Evolutionary conservation across 1,140 invertebrate genomes (phyloP), one percentile per base, ranked within the genome.

Genomic region (Leptinotarsa undecemlineata): DNA sequence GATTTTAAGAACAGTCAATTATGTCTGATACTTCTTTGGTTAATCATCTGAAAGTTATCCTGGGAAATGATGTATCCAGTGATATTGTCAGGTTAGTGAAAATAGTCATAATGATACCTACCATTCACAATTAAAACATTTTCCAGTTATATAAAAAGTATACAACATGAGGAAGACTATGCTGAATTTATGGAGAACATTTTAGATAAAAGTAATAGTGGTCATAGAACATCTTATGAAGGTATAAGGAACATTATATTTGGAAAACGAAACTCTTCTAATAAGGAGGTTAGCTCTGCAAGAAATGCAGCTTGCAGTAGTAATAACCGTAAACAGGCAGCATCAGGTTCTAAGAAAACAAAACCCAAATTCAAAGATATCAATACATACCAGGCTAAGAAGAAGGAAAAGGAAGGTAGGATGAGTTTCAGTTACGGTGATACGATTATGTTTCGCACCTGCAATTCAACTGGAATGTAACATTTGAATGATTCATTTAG

Each of bases 101-200:
- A 33, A 61, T 8, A n/a, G 17, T 61, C 20, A n/a, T 61, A 13
- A 61, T 61, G 17, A 14, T 61, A 61, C 20, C 60, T 20, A n/a
- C 15, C 5, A n/a, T 0, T 20, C 60, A 61, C 15, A 42, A 8
- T 42, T 11, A 42, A 42, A 42, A 64, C 21, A 4, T 13, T 23
- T 64, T 89, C 75, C 80, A 89, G 92, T 92, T 90, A 89, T 81
- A 89, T 94, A 19, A 76, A 90, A 73, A 85, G 87, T 62, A 92
- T 93, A 69, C 86, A 91, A 80, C 88, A 90, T 82, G 88, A 89
- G 76, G 84, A 85, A 71, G 92, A 93, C 81, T 87, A 93, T 19
- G 91, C 92, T 75, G 89, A 91, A 63, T 93, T 92, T 79, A 89
- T 93, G 78, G 87, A 88, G 80, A 91, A 89, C 57, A 85, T 94